Conservation (phyloP, 2,888 invertebrate genomes). For the Drosophila colorata region DNA sequence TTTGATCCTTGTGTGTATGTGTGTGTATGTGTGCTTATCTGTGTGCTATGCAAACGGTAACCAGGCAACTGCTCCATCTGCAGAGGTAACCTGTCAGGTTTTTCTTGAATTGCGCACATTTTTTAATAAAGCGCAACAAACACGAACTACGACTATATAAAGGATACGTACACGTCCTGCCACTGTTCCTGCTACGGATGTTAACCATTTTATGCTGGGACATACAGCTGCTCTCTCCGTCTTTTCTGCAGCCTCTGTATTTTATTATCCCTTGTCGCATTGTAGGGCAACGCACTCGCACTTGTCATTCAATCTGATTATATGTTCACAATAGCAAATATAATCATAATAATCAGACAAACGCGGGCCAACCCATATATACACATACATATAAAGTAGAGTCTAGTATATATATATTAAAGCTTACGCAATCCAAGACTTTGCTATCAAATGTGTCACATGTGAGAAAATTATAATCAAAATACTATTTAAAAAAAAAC, state of each 20-base stretch:
- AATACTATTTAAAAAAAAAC: too few relatives aligned
- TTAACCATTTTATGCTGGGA: conserved; percentile 46
- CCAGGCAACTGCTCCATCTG: conserved; percentile 15
- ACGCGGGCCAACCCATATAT: conserved; percentile 5
- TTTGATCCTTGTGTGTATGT: conserved; percentile 63
- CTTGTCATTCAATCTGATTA: conserved; percentile 70
- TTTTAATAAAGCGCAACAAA: conserved; percentile 74
- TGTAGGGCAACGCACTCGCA: conserved; percentile 34
- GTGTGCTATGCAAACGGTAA: conserved; percentile 24
- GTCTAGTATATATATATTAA: neutral
- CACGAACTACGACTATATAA: conserved; percentile 45
- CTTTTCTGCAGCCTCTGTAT: conserved; percentile 19
- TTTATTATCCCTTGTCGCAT: conserved; percentile 60
- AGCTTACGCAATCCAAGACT: neutral
- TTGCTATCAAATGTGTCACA: too few relatives aligned
- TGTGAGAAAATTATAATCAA: too few relatives aligned
- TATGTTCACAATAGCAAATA: conserved; percentile 57
- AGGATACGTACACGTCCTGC: conserved; percentile 38
- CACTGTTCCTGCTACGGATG: conserved; percentile 19
- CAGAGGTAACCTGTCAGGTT: conserved; percentile 53
- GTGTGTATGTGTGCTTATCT: conserved; percentile 9
- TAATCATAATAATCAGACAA: conserved; percentile 44
- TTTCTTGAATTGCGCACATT: conserved; percentile 72
- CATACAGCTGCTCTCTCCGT: neutral
- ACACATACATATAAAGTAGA: neutral